Evolutionary conservation across 2,888 invertebrate species (phyloP).

Genomic region (Macrosiphum euphorbiae): DNA sequence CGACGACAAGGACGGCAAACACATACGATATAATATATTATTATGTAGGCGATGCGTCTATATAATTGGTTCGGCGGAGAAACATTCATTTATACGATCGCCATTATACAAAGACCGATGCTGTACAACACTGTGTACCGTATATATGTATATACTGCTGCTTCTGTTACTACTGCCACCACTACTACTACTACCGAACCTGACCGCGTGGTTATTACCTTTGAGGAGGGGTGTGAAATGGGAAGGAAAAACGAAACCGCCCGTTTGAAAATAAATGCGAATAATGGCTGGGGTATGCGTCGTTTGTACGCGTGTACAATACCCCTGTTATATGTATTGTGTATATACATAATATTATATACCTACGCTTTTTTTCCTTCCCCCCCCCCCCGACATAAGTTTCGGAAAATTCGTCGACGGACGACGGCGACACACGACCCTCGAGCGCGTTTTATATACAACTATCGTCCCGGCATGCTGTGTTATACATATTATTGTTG

Average conservation of each 20-base stretch:
- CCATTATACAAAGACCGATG: neutral
- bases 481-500: neutral
- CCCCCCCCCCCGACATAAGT: neutral
- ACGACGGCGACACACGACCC: neutral
- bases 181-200: neutral
- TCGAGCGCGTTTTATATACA: slow-evolving; percentile 2
- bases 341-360: neutral
- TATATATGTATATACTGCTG: neutral
- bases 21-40: neutral
- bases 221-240: slow-evolving; percentile 55
- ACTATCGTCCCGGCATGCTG: neutral
- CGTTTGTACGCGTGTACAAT: neutral
- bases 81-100: slow-evolving; percentile 1
- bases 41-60: neutral
- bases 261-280: slow-evolving; percentile 53
- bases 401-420: slow-evolving; percentile 27
- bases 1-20: neutral
- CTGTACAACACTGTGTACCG: neutral
- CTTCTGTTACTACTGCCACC: neutral
- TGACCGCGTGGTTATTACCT: slow-evolving; percentile 46
- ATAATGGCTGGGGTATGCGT: slow-evolving; percentile 10
- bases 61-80: slow-evolving; percentile 23
- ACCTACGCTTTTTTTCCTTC: neutral
- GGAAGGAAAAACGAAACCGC: slow-evolving; percentile 63
- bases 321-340: neutral